Percentiles rank a stretch among this genome's conserved stretches.
Conservation (phyloP, 2,113 vertebrate genomes). For the Callipepla squamata region DNA sequence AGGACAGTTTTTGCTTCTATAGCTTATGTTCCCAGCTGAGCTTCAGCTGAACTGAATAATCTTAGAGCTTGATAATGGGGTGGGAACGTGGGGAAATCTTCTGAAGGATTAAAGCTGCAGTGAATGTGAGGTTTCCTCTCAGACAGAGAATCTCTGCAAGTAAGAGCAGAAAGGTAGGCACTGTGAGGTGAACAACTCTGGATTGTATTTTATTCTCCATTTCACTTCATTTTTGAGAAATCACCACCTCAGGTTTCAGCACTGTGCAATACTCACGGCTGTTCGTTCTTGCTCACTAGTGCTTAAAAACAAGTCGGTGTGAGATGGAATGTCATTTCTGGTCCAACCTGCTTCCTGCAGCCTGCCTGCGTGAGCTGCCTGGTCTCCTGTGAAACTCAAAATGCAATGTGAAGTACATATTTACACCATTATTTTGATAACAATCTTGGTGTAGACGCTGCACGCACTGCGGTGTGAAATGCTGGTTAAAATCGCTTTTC, state of each 20-base stretch:
- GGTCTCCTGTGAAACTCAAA: background rate
- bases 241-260: fast-evolving
- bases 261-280: background rate
- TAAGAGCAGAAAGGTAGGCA: background rate
- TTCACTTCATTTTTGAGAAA: background rate
- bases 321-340: background rate
- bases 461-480: background rate
- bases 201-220: background rate
- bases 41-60: background rate
- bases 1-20: background rate
- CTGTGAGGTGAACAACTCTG: background rate
- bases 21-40: background rate
- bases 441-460: fast-evolving
- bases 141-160: background rate
- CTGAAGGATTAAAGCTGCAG: background rate
- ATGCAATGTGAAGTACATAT: background rate
- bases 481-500: background rate
- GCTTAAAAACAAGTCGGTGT: background rate
- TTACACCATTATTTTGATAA: background rate
- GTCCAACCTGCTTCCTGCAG: background rate
- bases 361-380: background rate
- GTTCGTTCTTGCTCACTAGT: background rate
- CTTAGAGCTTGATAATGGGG: background rate
- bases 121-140: background rate
- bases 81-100: background rate